phyloP scores from a whole-genome alignment of 2,888 invertebrate species.

The Petrophora chlorosata region DNA sequence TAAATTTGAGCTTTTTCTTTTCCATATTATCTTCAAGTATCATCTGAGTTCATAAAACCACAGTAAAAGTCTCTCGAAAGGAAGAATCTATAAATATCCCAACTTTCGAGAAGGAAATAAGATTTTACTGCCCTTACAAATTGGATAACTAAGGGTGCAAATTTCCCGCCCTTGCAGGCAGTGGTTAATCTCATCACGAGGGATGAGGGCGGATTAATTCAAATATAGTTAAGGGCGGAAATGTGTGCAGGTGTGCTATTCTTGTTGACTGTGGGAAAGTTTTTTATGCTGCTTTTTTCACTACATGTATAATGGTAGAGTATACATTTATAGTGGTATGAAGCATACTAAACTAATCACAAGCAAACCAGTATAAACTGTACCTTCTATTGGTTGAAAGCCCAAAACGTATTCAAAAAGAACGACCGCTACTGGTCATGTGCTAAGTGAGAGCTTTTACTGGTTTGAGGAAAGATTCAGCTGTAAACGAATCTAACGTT shows the following conservation, averaged over 20 bases:
- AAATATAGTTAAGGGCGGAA: conserved; percentile 22
- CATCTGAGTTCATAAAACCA: conserved; percentile 14
- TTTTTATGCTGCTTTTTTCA: not conserved
- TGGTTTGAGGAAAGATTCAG: no score
- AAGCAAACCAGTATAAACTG: no score
- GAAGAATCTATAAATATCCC: conserved; percentile 26
- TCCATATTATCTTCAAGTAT: not conserved
- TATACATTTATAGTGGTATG: no score
- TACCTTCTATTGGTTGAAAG: no score
- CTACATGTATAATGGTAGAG: no score
- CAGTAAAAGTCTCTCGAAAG: conserved; percentile 12
- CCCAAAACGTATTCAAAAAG: no score
- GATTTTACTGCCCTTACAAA: conserved; percentile 35
- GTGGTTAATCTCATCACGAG: conserved; percentile 32
- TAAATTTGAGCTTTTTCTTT: no score
- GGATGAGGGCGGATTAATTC: conserved; percentile 35
- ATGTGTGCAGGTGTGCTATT: conserved; percentile 8
- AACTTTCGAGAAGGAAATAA: conserved; percentile 29
- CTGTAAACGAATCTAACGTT: no score
- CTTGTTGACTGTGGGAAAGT: not conserved
- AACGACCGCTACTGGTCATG: no score
- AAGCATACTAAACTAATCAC: no score
- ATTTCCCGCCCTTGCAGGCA: conserved; percentile 31
- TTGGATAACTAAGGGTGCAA: conserved; percentile 36
- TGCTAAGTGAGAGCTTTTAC: no score